Conservation (phyloP, 2,888 invertebrate species). For the Catocala nupta region DNA sequence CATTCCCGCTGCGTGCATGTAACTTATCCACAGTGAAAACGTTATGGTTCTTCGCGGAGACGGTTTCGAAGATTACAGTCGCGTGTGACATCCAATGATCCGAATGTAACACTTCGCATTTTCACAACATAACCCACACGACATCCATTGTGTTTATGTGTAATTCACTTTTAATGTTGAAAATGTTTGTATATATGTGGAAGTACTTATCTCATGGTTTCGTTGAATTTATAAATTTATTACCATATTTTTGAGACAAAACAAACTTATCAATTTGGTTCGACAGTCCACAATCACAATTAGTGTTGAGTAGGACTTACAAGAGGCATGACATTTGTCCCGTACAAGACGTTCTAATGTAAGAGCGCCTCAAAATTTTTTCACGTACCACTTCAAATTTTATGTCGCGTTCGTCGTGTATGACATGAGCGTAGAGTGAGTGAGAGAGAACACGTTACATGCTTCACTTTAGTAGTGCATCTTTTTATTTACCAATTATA, state of each 20-base stretch:
- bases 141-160: slow-evolving; percentile 53
- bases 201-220: slow-evolving; percentile 68
- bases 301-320: too few relatives aligned
- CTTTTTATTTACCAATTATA: too few relatives aligned
- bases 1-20: slow-evolving; percentile 88
- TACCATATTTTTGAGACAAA: slow-evolving; percentile 72
- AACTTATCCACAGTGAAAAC: slow-evolving; percentile 74
- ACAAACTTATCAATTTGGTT: slow-evolving; percentile 78
- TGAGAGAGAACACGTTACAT: too few relatives aligned
- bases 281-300: slow-evolving; percentile 65
- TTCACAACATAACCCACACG: slow-evolving; percentile 65
- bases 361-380: too few relatives aligned
- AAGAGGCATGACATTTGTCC: too few relatives aligned
- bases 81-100: slow-evolving; percentile 75
- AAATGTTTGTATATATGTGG: slow-evolving; percentile 51
- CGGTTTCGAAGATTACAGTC: slow-evolving; percentile 67
- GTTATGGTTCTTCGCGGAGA: slow-evolving; percentile 62
- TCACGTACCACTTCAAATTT: too few relatives aligned
- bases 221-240: slow-evolving; percentile 63
- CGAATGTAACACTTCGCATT: slow-evolving; percentile 74
- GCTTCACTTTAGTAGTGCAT: too few relatives aligned
- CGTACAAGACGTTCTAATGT: too few relatives aligned
- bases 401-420: too few relatives aligned
- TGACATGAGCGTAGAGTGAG: too few relatives aligned
- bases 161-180: slow-evolving; percentile 55